Evolutionary conservation across 2,888 invertebrate species (phyloP), one percentile per base, ranked within the genome.

Genomic region (Mamestra brassicae): DNA sequence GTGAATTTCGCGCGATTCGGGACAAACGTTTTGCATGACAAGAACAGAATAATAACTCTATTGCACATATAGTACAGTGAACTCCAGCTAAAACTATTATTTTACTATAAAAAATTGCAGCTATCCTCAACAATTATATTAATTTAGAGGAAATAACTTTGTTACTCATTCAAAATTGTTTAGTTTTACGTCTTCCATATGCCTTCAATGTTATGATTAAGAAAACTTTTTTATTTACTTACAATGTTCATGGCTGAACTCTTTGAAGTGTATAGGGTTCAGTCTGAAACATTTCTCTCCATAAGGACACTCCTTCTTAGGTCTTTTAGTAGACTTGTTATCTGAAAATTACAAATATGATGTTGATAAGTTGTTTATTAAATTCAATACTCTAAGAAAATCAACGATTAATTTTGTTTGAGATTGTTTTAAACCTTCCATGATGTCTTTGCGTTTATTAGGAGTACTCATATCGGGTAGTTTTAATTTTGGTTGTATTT

Each of bases 211-310:
- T 54, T 54, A 1, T 17, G 0, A 1, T 13, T 34, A 11, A 3
- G 3, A 52, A 57, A 50, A 72, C 47, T 15, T 11, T 15, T 8
- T 47, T 64, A 47, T 26, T 26, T 71, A 95, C 97, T 97, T 97
- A 98, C 98, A 97, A 90, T 98, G 98, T 11, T 97, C 97, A 96
- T 99, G 99, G 54, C 97, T 97, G 92, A 97, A 98, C 92, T 99
- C 98, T 78, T 97, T 97, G 80, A 99, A 98, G 93, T 99, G 99
- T 74, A 97, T 97, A 0, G 98, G 98, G 95, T 99, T 99, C 88
- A 97, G 97, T 70, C 99, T 97, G 89, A 98, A 99, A 90, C 99
- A 99, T 85, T 97, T 97, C 47, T 97, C 97, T 10, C 97, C 98
- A 92, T 98, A 98, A 26, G 97, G 97, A 91, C 99, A 99, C 76